Base-by-base conservation (phyloP, 2,888 invertebrate genomes). In the Aphodius granarius region DNA sequence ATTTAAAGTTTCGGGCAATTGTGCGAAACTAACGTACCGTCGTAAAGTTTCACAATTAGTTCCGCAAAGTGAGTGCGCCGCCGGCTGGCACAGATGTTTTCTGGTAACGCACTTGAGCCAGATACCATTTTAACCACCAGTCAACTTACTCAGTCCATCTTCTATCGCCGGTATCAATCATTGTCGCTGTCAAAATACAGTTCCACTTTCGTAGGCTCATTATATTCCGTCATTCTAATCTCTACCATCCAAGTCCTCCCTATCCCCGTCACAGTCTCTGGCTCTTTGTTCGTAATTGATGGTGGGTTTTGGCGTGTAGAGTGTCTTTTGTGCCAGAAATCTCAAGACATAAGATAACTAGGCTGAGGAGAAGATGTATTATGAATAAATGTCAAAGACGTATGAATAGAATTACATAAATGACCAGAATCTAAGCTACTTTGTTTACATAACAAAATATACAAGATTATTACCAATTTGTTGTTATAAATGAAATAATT, bases 21-120 rank as follows among this genome's bases (percentile, higher is more conserved):
- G 68, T 68, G 68, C 68, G 21, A 68, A 68, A 68, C 68, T 68
- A 68, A 68, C 68, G 68, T 68, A 68, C 21, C 22, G 68, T 68
- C 21, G 22, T 68, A 68, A 20, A 68, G 22, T 21, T 68, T 68
- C 18, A 22, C 22, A 68, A 68, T 68, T 68, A 68, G 68, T 68
- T 68, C 68, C 68, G 22, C 68, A 19, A 19, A 22, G 68, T 15
- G 20, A 21, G 20, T 21, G n/a, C 21, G 16, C 20, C 20, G 21
- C 68, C 68, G 20, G 18, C 21, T 68, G 68, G 68, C 68, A n/a
- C 68, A 68, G 68, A 18, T 68, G 68, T 68, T 68, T 68, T 20
- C n/a, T 19, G 68, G 68, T 68, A 68, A 66, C 18, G 66, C 66
- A 66, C 66, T 19, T 66, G 19, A 66, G 20, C 66, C 20, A 66